Conservation (phyloP, 1,140 invertebrate genomes). For the Diachasmimorpha longicaudata region DNA sequence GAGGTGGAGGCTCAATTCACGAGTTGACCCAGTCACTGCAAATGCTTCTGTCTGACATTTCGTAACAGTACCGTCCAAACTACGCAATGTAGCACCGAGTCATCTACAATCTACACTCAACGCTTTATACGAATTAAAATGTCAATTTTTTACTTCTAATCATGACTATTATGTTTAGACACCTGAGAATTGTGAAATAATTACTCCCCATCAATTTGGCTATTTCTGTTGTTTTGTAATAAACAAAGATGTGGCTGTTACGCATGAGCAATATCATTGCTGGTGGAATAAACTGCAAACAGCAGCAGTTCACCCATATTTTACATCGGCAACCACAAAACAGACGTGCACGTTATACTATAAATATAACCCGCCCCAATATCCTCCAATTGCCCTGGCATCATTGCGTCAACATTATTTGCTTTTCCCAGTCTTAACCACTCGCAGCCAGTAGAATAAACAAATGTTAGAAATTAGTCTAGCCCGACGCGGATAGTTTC, state of each 20-base stretch:
- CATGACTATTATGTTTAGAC: background rate
- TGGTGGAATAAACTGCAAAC: background rate
- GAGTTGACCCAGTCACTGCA: slow-evolving; percentile 38
- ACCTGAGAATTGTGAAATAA: background rate
- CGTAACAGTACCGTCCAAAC: slow-evolving; percentile 31
- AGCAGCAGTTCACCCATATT: background rate
- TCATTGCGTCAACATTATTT: slow-evolving; percentile 7
- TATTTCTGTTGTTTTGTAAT: too few relatives aligned
- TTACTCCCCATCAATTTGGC: background rate
- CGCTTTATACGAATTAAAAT: background rate
- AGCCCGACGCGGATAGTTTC: background rate
- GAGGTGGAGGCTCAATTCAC: background rate
- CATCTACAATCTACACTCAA: background rate
- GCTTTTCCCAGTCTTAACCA: background rate
- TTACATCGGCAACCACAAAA: background rate
- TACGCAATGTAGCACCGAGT: background rate
- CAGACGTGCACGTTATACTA: background rate
- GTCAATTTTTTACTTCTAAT: background rate
- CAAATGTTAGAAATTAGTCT: background rate
- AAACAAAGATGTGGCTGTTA: too few relatives aligned
- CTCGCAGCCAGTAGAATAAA: background rate
- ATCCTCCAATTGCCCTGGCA: background rate
- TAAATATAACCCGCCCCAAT: background rate
- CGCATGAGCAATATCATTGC: background rate
- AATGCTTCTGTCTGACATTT: slow-evolving; percentile 37